phyloP scores from a whole-genome alignment of 2,797 vertebrate genomes.

The Myiothlypis chrysogaster region DNA sequence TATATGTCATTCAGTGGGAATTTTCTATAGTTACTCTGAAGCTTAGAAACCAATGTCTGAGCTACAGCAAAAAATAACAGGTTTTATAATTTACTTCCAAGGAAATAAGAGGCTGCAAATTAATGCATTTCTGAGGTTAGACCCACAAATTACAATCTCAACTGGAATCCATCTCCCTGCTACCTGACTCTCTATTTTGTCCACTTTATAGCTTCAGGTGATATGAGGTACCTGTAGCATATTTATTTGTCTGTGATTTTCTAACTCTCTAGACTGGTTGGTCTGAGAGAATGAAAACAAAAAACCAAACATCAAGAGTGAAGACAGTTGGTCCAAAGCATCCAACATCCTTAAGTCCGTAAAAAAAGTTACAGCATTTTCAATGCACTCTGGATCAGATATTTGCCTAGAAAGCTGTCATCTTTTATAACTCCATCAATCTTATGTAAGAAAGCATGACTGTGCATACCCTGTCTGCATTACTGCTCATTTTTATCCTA shows the following conservation, averaged over 20 bases:
- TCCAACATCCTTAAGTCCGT: not conserved
- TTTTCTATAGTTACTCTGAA: not conserved
- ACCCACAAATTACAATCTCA: not conserved
- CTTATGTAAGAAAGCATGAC: not conserved
- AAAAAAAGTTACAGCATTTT: not conserved
- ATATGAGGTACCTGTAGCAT: not conserved
- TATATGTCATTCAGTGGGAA: not conserved
- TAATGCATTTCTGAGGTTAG: not conserved
- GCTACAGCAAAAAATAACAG: not conserved
- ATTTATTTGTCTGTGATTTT: not conserved
- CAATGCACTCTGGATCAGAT: fast-evolving
- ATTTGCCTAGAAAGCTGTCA: not conserved
- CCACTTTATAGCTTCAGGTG: not conserved
- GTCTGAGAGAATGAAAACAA: not conserved
- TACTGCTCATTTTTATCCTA: not conserved
- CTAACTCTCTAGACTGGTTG: not conserved
- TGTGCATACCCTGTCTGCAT: not conserved
- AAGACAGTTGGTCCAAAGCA: not conserved
- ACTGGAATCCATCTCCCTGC: not conserved
- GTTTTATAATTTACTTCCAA: not conserved
- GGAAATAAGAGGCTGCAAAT: not conserved
- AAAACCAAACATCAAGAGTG: not conserved
- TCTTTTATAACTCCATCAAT: not conserved
- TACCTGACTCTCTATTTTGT: not conserved
- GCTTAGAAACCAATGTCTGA: not conserved